Evolutionary conservation across 2,888 invertebrate species (phyloP).

Genomic region (Caenorhabditis sp.): DNA sequence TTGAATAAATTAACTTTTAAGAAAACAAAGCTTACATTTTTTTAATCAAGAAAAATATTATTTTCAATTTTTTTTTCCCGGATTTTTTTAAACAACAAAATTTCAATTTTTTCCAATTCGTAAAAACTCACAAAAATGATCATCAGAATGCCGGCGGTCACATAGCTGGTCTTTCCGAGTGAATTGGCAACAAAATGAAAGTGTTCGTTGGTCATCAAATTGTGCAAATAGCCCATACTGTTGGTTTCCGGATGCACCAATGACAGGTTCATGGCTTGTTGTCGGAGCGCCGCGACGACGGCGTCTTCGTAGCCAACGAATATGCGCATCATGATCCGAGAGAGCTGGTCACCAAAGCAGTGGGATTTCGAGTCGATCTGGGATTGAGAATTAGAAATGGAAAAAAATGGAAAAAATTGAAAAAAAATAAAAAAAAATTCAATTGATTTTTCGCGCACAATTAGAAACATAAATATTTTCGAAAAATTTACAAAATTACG

Average conservation of each 20-base stretch:
- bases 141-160: slow-evolving; percentile 98
- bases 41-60: too few relatives aligned
- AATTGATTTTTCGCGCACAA: too few relatives aligned
- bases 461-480: background rate
- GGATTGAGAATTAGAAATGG: slow-evolving; percentile 18
- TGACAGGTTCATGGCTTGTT: slow-evolving; percentile 34
- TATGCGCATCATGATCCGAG: slow-evolving; percentile 92
- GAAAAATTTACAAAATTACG: too few relatives aligned
- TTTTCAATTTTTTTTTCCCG: background rate
- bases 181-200: slow-evolving; percentile 98
- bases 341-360: slow-evolving; percentile 96
- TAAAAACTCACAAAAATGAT: slow-evolving; percentile 94
- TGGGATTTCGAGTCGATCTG: slow-evolving; percentile 89
- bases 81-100: background rate
- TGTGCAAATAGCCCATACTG: slow-evolving; percentile 85
- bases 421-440: too few relatives aligned
- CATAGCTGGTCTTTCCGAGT: slow-evolving; percentile 95
- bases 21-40: too few relatives aligned
- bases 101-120: too few relatives aligned
- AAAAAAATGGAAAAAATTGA: slow-evolving; percentile 17
- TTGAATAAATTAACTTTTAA: too few relatives aligned
- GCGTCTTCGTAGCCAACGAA: slow-evolving; percentile 98
- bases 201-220: slow-evolving; percentile 98
- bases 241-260: slow-evolving; percentile 30
- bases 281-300: slow-evolving; percentile 88